Percentiles rank a stretch among this genome's conserved stretches.
These are phyloP conservation scores for Sebastes vulpes DNA, from an alignment of 2,797 vertebrate genomes.

Conservation along the genomic window DNA sequence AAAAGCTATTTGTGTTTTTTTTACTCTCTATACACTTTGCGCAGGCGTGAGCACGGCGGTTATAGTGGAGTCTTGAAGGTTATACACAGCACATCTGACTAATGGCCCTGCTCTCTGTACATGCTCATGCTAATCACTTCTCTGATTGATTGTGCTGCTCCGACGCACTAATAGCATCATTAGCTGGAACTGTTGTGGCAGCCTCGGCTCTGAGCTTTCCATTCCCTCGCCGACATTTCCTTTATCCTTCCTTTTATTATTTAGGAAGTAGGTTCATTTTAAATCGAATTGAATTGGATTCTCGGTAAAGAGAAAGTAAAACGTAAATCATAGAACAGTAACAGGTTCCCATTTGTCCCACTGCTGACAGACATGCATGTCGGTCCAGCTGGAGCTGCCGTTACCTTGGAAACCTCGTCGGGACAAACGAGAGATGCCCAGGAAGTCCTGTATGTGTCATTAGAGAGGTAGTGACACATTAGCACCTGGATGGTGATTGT, in stretches of 20 bases:
- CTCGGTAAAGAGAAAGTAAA: slow-evolving; percentile 10
- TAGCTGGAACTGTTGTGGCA: slow-evolving; percentile 76
- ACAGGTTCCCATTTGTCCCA: slow-evolving; percentile 4
- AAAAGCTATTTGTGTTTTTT: slow-evolving; percentile 20
- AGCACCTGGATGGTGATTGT: neutral
- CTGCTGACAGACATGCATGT: neutral
- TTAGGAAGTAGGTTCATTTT: slow-evolving; percentile 45
- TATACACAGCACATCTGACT: slow-evolving; percentile 73
- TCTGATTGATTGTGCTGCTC: slow-evolving; percentile 79
- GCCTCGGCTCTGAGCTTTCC: slow-evolving; percentile 59
- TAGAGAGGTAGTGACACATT: neutral
- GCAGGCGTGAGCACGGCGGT: slow-evolving; percentile 8
- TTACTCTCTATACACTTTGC: neutral
- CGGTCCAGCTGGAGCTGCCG: slow-evolving; percentile 6
- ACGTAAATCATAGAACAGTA: neutral
- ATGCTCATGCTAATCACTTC: slow-evolving; percentile 82
- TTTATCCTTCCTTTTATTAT: slow-evolving; percentile 56
- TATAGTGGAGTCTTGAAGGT: slow-evolving; percentile 66
- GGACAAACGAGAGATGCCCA: neutral
- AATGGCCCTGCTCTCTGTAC: slow-evolving; percentile 75
- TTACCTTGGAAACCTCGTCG: slow-evolving; percentile 50
- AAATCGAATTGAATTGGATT: slow-evolving; percentile 52
- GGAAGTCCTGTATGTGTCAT: slow-evolving; percentile 3
- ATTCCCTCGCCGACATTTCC: slow-evolving; percentile 42
- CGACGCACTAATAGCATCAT: slow-evolving; percentile 81